Evolutionary conservation across 2,888 invertebrate genomes (phyloP).

Genomic region (Chrysina gloriosa): DNA sequence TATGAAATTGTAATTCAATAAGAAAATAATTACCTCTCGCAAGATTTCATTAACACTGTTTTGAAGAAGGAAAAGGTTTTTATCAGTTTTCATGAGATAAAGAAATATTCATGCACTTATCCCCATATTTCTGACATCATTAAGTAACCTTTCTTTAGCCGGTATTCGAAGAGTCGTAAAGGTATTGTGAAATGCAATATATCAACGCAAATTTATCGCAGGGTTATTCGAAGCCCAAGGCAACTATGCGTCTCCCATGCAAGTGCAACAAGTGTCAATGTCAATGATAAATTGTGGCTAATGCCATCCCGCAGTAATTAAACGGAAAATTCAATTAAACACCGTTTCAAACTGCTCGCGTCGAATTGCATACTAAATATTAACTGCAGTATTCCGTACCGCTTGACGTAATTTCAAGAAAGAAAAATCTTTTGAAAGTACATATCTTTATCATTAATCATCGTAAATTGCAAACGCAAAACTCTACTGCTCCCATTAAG

Average conservation of each 20-base stretch:
- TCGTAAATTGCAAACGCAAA: not conserved
- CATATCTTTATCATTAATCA: conserved; percentile 9
- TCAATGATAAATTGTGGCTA: conserved; percentile 28
- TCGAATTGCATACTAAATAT: conserved; percentile 7
- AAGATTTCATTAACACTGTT: too few species aligned
- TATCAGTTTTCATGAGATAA: too few species aligned
- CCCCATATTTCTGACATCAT: too few species aligned
- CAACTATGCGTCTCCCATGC: conserved; percentile 5
- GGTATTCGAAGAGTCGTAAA: not conserved
- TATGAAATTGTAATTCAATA: too few species aligned
- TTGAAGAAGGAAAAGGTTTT: too few species aligned
- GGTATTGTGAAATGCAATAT: conserved; percentile 11
- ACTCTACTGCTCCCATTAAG: not conserved
- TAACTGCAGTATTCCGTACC: not conserved
- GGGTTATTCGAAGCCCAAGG: not conserved
- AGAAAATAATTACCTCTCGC: too few species aligned
- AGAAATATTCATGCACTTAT: too few species aligned
- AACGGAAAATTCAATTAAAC: conserved; percentile 15
- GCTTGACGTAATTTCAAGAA: not conserved
- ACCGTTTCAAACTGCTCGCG: not conserved
- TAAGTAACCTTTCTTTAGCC: not conserved
- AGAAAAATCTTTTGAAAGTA: not conserved
- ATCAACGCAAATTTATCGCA: conserved; percentile 18
- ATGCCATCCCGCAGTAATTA: conserved; percentile 25
- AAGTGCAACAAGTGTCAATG: conserved; percentile 30